phyloP scores from a whole-genome alignment of 2,888 invertebrate genomes.

The Dasysyrphus albostriatus region DNA sequence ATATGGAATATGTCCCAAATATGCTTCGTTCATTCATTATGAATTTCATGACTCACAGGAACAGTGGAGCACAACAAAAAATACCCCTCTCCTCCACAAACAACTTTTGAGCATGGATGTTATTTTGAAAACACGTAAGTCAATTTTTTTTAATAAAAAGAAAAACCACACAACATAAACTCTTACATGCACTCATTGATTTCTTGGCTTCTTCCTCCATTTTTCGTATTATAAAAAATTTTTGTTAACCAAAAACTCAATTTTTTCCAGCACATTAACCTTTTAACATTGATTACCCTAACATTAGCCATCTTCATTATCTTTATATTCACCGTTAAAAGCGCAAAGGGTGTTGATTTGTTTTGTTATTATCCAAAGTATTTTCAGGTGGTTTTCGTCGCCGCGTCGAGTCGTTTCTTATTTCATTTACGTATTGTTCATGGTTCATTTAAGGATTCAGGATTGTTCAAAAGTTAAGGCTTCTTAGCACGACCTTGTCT shows the following conservation, averaged over 20 bases:
- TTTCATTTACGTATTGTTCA: constrained; percentile 65
- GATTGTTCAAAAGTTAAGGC: constrained; percentile 63
- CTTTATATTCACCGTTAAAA: constrained; percentile 53
- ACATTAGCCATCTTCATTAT: constrained; percentile 70
- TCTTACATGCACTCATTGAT: background rate
- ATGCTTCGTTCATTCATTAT: too few species aligned
- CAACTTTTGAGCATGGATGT: too few species aligned
- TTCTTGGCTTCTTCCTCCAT: background rate
- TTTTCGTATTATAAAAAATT: background rate
- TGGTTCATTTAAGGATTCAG: constrained; percentile 69
- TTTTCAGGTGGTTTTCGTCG: constrained; percentile 20
- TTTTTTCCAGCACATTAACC: constrained; percentile 50
- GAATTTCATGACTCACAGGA: too few species aligned
- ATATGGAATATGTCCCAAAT: too few species aligned
- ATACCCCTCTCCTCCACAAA: too few species aligned
- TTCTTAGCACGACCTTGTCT: constrained; percentile 64
- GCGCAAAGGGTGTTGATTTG: constrained; percentile 24
- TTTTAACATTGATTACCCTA: constrained; percentile 69
- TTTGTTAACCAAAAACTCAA: constrained; percentile 24
- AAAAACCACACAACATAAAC: background rate
- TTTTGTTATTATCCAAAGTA: constrained; percentile 27
- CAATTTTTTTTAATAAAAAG: background rate
- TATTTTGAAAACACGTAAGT: too few species aligned
- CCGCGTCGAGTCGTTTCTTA: constrained; percentile 18
- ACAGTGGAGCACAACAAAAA: too few species aligned